Percentiles rank a stretch among this genome's conserved stretches.
Evolutionary conservation across 2,888 invertebrate species (phyloP).

Genomic region (Drosophila ezoana): DNA sequence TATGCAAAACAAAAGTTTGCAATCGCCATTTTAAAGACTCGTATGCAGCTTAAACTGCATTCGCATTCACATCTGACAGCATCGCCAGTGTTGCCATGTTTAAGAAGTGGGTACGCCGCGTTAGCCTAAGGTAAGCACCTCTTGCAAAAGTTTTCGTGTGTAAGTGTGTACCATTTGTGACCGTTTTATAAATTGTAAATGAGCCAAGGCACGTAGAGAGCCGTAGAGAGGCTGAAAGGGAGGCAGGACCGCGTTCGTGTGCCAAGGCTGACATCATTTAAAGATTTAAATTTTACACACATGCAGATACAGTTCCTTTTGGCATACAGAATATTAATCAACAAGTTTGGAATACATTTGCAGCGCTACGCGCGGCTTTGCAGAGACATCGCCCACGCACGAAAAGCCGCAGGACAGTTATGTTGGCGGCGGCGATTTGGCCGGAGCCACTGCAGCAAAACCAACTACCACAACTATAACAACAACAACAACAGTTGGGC

Average conservation of each 20-base stretch:
- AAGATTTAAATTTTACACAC: constrained; percentile 36
- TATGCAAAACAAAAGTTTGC: constrained; percentile 46
- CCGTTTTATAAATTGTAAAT: constrained; percentile 58
- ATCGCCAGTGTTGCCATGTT: constrained; percentile 75
- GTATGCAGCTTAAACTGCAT: constrained; percentile 34
- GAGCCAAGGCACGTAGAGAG: constrained; percentile 24
- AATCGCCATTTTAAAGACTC: constrained; percentile 33
- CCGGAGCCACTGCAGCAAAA: constrained; percentile 42
- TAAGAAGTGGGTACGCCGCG: constrained; percentile 84
- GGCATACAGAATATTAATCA: constrained; percentile 45
- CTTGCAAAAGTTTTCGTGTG: constrained; percentile 26
- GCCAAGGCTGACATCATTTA: constrained; percentile 59
- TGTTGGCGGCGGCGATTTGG: constrained; percentile 27
- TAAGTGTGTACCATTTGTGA: constrained; percentile 3
- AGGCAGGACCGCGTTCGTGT: neutral
- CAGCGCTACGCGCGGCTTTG: constrained; percentile 83
- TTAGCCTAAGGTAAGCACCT: constrained; percentile 83
- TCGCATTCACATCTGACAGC: constrained; percentile 21
- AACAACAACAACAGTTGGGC: constrained; percentile 20
- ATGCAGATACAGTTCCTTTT: neutral
- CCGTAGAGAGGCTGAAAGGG: neutral
- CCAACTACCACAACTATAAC: constrained; percentile 11
- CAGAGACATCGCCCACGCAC: constrained; percentile 82
- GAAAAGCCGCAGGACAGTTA: constrained; percentile 74
- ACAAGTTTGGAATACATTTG: constrained; percentile 48